Evolutionary conservation across 2,113 vertebrate species (phyloP).

Genomic region (Geothlypis trichas): DNA sequence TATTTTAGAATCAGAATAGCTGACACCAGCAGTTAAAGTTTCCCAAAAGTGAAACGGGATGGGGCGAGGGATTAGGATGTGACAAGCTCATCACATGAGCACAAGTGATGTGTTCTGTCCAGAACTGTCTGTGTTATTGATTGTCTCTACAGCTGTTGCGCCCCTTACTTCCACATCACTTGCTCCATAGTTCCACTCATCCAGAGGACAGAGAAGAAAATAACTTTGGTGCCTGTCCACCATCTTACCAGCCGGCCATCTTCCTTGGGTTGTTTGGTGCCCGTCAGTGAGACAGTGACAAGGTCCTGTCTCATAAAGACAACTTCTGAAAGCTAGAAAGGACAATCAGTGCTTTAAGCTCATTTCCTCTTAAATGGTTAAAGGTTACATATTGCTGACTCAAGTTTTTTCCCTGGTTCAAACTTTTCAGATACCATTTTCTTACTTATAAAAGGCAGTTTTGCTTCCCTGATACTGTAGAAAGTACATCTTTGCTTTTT

Average conservation of each 20-base stretch:
- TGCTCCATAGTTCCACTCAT: constrained; percentile 76
- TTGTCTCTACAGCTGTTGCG: constrained; percentile 83
- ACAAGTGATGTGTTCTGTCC: constrained; percentile 95
- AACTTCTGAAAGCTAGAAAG: constrained; percentile 77
- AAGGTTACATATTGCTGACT: constrained; percentile 82
- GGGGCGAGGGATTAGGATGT: constrained; percentile 90
- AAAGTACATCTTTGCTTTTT: constrained; percentile 58
- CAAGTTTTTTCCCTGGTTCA: constrained; percentile 76
- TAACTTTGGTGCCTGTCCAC: constrained; percentile 81
- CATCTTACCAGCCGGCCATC: constrained; percentile 67
- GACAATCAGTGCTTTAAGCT: constrained; percentile 90
- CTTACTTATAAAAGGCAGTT: constrained; percentile 86
- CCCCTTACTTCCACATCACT: constrained; percentile 79
- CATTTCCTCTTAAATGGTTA: constrained; percentile 71
- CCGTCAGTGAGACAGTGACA: constrained; percentile 53
- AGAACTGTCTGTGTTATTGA: constrained; percentile 87
- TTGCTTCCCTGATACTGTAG: constrained; percentile 92
- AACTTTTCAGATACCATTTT: constrained; percentile 76
- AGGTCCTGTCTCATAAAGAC: constrained; percentile 49
- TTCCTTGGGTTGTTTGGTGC: constrained; percentile 72
- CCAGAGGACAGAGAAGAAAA: constrained; percentile 81
- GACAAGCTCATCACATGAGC: constrained; percentile 95
- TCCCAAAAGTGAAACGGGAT: constrained; percentile 90
- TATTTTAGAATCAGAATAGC: constrained; percentile 91
- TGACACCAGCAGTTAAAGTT: constrained; percentile 90